Conservation (phyloP, 1,140 invertebrate genomes). For the Myzus persicae region DNA sequence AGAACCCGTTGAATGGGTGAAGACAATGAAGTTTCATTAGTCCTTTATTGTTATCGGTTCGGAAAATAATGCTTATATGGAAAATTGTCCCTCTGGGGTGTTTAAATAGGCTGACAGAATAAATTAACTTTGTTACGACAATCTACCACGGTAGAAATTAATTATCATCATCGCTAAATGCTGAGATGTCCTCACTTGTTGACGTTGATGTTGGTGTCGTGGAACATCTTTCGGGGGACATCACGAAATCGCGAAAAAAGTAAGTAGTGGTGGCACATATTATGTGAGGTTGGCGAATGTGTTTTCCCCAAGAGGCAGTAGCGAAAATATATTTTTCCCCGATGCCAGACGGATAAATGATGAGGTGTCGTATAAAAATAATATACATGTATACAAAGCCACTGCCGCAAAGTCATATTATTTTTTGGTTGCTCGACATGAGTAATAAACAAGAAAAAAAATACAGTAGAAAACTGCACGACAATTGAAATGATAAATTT, state of each 20-base stretch:
- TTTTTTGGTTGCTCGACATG: conserved; percentile 3
- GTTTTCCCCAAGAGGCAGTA: background rate
- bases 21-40: conserved; percentile 57
- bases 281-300: background rate
- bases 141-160: background rate
- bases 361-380: conserved; percentile 22
- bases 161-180: conserved; percentile 3
- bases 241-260: background rate
- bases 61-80: background rate
- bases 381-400: background rate
- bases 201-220: background rate
- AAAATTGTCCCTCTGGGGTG: background rate
- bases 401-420: background rate
- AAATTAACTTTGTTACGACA: conserved; percentile 26
- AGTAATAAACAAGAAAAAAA: background rate
- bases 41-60: conserved; percentile 5
- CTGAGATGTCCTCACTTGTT: background rate
- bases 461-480: conserved; percentile 1
- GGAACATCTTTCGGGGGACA: background rate
- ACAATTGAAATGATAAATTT: conserved; percentile 30
- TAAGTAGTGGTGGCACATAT: too few relatives aligned
- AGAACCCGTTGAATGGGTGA: background rate
- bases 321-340: background rate
- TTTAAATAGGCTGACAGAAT: background rate
- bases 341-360: conserved; percentile 18